Evolutionary conservation across 2,888 invertebrate species (phyloP), one percentile per base, ranked within the genome.

Genomic region (Yponomeuta plumbellus): DNA sequence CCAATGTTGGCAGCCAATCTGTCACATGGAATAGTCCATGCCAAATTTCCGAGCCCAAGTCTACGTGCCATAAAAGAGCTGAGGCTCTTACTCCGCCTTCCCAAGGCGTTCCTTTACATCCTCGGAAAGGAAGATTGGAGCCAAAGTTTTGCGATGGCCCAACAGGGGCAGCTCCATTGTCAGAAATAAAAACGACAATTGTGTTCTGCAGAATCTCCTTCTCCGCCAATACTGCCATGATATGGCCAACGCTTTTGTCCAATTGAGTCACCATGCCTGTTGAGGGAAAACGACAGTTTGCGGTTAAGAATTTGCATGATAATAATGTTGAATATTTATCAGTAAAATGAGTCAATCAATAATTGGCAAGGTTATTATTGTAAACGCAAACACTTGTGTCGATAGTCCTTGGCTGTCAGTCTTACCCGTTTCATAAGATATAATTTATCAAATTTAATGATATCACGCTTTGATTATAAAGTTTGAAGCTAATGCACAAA

Each of bases 151-250:
- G 71, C 11, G 72, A 93, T 67, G 92, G 77, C 1, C 96, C 96
- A 67, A 91, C 86, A 0, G 95, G 93, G 1, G 95, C 94, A 0
- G 94, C 96, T 0, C 97, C 96, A 78, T 97, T 97, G 80, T 97
- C 97, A 23, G 96, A 95, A 70, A 95, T 93, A 79, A 97, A 97
- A 17, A 97, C 77, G 57, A 98, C 91, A 23, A 98, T 92, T 1
- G 96, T 95, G 78, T 97, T 94, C 34, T 95, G 88, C 71, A 97
- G 86, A 86, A 97, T 94, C 0, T 92, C 86, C 52, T 88, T 92
- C 8, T 92, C 84, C 59, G 93, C 90, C 68, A 98, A 84, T 2
- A 95, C 94, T 23, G 90, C 77, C 3, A 97, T 89, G 22, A 97
- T 92, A 61, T 92, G 86, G 0, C 97, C 97, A 0, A 98, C 92